A percentile compares a stretch with the other conserved stretches of the same genome.
Conservation (phyloP, 2,797 vertebrate genomes). For the Gadopsis bispinosus region DNA sequence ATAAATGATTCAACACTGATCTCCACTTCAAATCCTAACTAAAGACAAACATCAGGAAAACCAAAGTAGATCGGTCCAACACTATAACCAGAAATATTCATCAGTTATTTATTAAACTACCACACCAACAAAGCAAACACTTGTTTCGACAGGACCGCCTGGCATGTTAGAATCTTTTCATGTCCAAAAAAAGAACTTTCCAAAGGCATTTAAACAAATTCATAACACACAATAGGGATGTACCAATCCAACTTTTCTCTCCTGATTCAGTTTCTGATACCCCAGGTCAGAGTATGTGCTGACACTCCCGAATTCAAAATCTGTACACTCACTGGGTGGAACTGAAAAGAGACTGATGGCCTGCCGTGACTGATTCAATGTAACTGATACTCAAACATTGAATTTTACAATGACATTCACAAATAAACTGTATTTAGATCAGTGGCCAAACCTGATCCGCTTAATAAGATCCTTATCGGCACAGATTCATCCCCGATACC, state of each 20-base stretch:
- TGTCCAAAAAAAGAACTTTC: constrained; percentile 41
- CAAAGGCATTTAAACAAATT: not conserved
- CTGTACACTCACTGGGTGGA: not conserved
- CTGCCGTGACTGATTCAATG: not conserved
- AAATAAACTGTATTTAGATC: not conserved
- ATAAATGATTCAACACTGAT: constrained; percentile 20
- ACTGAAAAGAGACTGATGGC: not conserved
- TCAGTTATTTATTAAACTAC: constrained; percentile 41
- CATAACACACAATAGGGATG: not conserved
- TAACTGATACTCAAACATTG: not conserved
- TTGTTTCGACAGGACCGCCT: constrained; percentile 38
- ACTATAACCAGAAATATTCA: constrained; percentile 39
- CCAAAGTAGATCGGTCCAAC: constrained; percentile 17
- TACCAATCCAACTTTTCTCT: not conserved
- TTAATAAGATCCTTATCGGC: not conserved
- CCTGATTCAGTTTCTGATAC: not conserved
- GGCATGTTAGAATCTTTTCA: constrained; percentile 44
- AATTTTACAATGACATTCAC: not conserved
- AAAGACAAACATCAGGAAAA: constrained; percentile 30
- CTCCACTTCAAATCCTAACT: not conserved
- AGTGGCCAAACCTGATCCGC: not conserved
- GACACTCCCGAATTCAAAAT: not conserved
- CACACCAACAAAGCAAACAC: constrained; percentile 59
- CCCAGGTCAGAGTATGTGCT: not conserved
- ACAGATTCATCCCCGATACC: not conserved